Evolutionary conservation across 1,140 invertebrate genomes (phyloP).

Genomic region (Mycetomoellerius zeteki): DNA sequence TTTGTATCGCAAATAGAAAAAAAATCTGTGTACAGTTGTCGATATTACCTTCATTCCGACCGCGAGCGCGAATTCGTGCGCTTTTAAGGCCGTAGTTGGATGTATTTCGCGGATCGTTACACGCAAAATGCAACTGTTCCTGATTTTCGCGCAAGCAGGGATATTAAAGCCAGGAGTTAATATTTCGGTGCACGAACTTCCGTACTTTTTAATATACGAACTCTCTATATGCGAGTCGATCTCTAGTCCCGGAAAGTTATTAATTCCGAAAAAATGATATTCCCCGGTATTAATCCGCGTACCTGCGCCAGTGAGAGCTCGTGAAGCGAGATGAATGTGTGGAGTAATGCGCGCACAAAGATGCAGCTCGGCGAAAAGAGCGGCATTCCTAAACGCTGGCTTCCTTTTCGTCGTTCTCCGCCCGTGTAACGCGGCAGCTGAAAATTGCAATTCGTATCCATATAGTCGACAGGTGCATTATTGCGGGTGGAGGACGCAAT

Average conservation of each 20-base stretch:
- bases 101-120: constrained; percentile 64
- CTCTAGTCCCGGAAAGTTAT: constrained; percentile 61
- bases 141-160: constrained; percentile 54
- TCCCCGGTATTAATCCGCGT: constrained; percentile 48
- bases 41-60: constrained; percentile 56
- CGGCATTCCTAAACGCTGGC: too few species aligned
- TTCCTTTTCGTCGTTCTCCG: not conserved
- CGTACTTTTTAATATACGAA: constrained; percentile 58
- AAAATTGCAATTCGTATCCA: constrained; percentile 5
- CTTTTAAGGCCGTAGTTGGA: constrained; percentile 56
- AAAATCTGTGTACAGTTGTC: constrained; percentile 60
- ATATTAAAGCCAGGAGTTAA: constrained; percentile 64
- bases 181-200: constrained; percentile 59
- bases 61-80: constrained; percentile 53
- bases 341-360: constrained; percentile 40
- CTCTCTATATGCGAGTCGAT: constrained; percentile 41
- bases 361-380: constrained; percentile 31
- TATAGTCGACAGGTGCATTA: constrained; percentile 5
- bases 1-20: constrained; percentile 56
- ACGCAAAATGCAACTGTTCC: constrained; percentile 62
- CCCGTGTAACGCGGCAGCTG: not conserved
- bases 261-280: constrained; percentile 61
- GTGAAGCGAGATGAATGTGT: constrained; percentile 48
- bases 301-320: constrained; percentile 45
- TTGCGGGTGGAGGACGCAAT: not conserved